Percentiles rank a stretch among this genome's conserved stretches.
phyloP scores from a whole-genome alignment of 2,113 vertebrate species.

The Cheirogaleus medius region DNA sequence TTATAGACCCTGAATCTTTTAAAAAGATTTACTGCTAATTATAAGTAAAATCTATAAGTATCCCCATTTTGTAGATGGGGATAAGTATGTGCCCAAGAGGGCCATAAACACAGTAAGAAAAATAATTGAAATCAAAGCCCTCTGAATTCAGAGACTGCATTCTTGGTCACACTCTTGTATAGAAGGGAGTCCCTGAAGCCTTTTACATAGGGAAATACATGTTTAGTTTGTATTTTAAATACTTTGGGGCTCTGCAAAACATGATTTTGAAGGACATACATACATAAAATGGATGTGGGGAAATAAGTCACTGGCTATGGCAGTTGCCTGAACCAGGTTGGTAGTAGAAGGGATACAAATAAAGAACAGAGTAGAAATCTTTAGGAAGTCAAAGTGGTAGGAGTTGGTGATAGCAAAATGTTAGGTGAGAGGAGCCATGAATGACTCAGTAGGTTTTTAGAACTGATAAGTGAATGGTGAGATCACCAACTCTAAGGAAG shows the following conservation, averaged over 20 bases:
- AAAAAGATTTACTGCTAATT: not conserved
- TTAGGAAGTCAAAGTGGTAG: not conserved
- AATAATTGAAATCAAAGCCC: not conserved
- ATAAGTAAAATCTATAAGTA: not conserved
- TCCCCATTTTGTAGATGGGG: not conserved
- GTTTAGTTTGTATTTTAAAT: not conserved
- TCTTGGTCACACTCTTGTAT: not conserved
- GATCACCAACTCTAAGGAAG: not conserved
- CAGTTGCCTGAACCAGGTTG: not conserved
- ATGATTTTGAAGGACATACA: not conserved
- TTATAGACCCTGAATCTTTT: not conserved
- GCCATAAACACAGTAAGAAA: not conserved
- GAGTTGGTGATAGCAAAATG: not conserved
- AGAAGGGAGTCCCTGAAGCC: not conserved
- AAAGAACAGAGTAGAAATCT: not conserved
- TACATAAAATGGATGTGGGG: not conserved
- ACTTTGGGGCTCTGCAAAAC: not conserved
- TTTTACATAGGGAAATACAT: not conserved
- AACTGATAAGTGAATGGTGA: not conserved
- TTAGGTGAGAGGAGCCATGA: not conserved
- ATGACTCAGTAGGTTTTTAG: not conserved
- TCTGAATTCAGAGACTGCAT: not conserved
- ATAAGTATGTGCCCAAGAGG: not conserved
- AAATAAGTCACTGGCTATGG: not conserved
- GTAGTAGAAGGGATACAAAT: not conserved